A percentile compares a stretch with the other conserved stretches of the same genome.
phyloP scores from a whole-genome alignment of 2,113 vertebrate genomes.

The Trichechus manatus region DNA sequence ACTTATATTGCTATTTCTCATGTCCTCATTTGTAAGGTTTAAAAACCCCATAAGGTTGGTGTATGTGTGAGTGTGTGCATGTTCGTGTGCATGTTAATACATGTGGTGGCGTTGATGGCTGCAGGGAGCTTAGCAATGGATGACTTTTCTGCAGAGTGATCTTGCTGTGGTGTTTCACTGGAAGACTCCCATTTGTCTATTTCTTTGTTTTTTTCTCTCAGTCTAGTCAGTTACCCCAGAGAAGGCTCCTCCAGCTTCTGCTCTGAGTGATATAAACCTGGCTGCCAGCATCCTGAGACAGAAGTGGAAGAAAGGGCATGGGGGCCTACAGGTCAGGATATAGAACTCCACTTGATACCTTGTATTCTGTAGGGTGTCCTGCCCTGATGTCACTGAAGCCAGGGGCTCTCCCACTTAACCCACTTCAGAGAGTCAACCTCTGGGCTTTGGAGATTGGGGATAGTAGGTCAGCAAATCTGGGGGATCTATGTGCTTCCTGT shows the following conservation, averaged over 20 bases:
- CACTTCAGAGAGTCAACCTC: neutral
- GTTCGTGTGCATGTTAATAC: neutral
- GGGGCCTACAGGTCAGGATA: neutral
- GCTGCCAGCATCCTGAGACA: neutral
- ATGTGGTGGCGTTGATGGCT: too few species aligned
- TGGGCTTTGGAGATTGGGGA: neutral
- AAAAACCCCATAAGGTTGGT: neutral
- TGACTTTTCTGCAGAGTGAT: neutral
- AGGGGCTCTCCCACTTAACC: neutral
- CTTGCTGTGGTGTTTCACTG: neutral
- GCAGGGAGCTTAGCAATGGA: neutral
- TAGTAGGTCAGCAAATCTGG: neutral
- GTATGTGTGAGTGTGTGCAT: neutral
- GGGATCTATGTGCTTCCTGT: neutral
- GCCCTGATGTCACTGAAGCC: neutral
- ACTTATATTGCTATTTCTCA: neutral
- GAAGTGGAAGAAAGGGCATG: neutral
- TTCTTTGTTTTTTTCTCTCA: neutral
- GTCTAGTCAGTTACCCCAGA: neutral
- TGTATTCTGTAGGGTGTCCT: neutral
- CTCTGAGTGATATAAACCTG: neutral
- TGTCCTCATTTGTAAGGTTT: neutral
- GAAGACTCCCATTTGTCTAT: neutral
- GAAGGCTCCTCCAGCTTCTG: neutral
- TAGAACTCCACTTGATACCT: neutral